These are phyloP conservation scores for Pseudorhombus dupliciocellatus DNA, from an alignment of 2,113 vertebrate species.

Conservation along the genomic window DNA sequence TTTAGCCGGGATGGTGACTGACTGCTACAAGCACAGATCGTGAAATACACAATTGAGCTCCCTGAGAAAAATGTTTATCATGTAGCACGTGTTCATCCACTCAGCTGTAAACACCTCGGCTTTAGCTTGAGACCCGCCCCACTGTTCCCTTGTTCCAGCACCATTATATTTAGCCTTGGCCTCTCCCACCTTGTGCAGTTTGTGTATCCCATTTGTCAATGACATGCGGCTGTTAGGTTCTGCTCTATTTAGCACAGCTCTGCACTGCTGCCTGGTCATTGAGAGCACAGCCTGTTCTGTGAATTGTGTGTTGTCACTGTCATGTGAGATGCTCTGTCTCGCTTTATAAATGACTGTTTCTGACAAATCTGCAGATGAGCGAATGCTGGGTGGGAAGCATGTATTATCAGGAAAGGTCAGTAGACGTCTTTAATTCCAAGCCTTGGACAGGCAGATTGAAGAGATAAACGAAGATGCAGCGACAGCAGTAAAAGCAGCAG, in stretches of 20 bases:
- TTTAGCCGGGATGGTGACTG: not conserved
- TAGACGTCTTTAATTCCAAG: not conserved
- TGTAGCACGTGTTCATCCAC: not conserved
- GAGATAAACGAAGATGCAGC: not conserved
- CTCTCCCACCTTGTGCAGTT: not conserved
- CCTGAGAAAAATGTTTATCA: not conserved
- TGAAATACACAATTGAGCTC: not conserved
- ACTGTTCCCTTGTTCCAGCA: not conserved
- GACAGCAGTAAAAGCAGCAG: conserved; percentile 11
- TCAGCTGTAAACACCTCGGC: not conserved
- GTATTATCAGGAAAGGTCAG: not conserved
- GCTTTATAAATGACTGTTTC: not conserved
- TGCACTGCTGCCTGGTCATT: not conserved
- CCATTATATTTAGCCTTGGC: not conserved
- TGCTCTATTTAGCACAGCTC: not conserved
- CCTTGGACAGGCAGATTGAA: not conserved
- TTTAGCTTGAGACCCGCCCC: not conserved
- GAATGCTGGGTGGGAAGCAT: not conserved
- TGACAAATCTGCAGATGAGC: not conserved
- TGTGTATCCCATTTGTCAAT: not conserved
- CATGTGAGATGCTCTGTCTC: not conserved
- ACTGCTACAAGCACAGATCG: not conserved
- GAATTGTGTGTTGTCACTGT: not conserved
- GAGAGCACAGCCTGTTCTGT: not conserved
- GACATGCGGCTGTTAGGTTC: not conserved